Percentiles rank a stretch among this genome's conserved stretches.
Conservation (phyloP, 2,888 invertebrate species). For the Drosophila mettleri region DNA sequence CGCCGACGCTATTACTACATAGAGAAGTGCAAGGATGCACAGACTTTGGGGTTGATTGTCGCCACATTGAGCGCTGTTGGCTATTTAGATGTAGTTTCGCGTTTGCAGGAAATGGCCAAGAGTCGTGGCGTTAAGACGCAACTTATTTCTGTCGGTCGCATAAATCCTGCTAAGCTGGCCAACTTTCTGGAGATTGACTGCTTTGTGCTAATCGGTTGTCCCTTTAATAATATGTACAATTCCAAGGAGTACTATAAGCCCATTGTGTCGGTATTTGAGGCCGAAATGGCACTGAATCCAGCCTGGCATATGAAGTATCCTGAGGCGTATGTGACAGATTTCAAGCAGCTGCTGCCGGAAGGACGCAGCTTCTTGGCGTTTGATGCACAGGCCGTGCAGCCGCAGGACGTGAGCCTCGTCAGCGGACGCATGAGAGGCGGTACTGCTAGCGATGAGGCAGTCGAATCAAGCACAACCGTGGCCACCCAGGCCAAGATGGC, state of each 20-base stretch:
- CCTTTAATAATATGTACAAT: conserved; percentile 94
- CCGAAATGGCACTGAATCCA: conserved; percentile 92
- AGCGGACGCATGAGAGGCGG: conserved; percentile 88
- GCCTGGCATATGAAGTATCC: conserved; percentile 85
- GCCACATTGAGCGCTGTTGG: conserved; percentile 94
- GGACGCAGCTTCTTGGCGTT: conserved; percentile 86
- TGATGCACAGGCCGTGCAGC: conserved; percentile 85
- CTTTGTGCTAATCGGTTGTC: conserved; percentile 96
- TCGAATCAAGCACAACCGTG: conserved; percentile 59
- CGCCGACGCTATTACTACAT: conserved; percentile 93
- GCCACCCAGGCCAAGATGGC: conserved; percentile 80
- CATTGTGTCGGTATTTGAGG: conserved; percentile 95
- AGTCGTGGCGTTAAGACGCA: conserved; percentile 94
- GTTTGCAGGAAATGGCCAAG: conserved; percentile 90
- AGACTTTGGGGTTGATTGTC: conserved; percentile 94
- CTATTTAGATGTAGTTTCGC: conserved; percentile 90
- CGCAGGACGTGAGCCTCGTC: conserved; percentile 90
- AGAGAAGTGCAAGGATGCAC: conserved; percentile 96
- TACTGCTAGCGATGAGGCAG: conserved; percentile 24
- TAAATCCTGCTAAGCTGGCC: conserved; percentile 96
- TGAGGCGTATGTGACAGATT: conserved; percentile 90
- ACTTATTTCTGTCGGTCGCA: conserved; percentile 96
- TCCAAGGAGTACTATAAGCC: conserved; percentile 95
- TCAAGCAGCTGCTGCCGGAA: conserved; percentile 90
- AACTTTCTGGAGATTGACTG: conserved; percentile 96